phyloP scores from a whole-genome alignment of 1,140 invertebrate genomes.

The Philaenus spumarius region DNA sequence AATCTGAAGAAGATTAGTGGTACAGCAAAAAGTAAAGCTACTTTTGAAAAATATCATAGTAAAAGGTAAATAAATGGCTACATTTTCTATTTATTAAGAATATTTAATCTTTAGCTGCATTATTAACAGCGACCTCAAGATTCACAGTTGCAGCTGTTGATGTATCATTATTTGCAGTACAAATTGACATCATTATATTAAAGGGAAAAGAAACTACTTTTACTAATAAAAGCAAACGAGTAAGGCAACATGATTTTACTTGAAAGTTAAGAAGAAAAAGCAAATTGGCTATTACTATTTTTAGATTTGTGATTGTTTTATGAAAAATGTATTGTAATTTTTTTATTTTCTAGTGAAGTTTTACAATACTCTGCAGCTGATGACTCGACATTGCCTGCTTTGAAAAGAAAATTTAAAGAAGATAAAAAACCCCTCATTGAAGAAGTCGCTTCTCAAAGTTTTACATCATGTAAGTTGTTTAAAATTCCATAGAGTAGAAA shows the following conservation, averaged over 20 bases:
- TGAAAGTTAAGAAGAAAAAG: neutral
- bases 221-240: no score
- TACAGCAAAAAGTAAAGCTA: constrained; percentile 75
- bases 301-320: no score
- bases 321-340: neutral
- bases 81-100: neutral
- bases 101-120: neutral
- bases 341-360: constrained; percentile 49
- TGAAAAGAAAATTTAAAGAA: constrained; percentile 37
- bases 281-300: neutral
- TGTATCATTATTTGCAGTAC: neutral
- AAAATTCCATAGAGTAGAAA: neutral
- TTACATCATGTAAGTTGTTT: neutral
- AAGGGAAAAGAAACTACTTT: neutral
- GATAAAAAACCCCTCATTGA: constrained; percentile 45
- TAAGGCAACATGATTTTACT: no score
- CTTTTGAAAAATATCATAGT: constrained; percentile 85
- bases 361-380: constrained; percentile 52
- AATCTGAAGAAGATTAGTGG: constrained; percentile 77
- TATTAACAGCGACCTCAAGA: neutral
- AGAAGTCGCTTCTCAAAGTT: constrained; percentile 20
- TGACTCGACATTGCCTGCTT: constrained; percentile 50
- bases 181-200: neutral
- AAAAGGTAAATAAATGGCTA: constrained; percentile 47
- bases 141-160: neutral